Evolutionary conservation across 2,113 vertebrate species (phyloP), one percentile per base, ranked within the genome.

Genomic region (Sakesphorus luctuosus): DNA sequence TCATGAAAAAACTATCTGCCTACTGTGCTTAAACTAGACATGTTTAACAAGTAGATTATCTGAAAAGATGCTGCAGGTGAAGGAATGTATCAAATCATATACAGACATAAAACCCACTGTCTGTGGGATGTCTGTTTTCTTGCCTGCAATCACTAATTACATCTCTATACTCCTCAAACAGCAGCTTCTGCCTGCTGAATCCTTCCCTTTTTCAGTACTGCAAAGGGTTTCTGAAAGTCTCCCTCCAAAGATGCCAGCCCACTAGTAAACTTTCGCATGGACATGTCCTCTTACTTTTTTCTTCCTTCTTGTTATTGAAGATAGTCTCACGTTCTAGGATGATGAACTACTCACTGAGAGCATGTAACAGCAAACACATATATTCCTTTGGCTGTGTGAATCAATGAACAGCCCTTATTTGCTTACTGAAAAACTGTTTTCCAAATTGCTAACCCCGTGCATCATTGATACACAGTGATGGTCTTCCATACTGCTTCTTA

Each of bases 51-150:
- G 53, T 1, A 75, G 40, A 69, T 88, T 80, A 71, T 63, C 43
- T 86, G 40, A 63, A 88, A 88, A 94, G 88, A 56, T 77, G 63
- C 46, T 84, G 50, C 58, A 77, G 72, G 50, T 80, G 53, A 84
- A 93, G 56, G 38, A 93, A 88, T 18, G 13, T 5, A 76, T 26
- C 17, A 87, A 87, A 65, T 50, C 65, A 59, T 21, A 77, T 1
- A 2, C 13, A 80, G 47, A 62, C 16, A 46, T 33, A 63, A 88
- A 90, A 67, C 35, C 17, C 38, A 59, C 12, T 59, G 59, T 29
- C 46, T 55, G 29, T 83, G 47, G 73, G 40, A 71, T 61, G 72
- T 29, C 72, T 73, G 19, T 58, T 90, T 71, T 77, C 50, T 63
- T 62, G 88, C 55, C 43, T 75, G 63, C 44, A 33, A 62, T 55